Evolutionary conservation across 2,113 vertebrate species (phyloP), one percentile per base, ranked within the genome.

Genomic region (Otolemur garnettii): DNA sequence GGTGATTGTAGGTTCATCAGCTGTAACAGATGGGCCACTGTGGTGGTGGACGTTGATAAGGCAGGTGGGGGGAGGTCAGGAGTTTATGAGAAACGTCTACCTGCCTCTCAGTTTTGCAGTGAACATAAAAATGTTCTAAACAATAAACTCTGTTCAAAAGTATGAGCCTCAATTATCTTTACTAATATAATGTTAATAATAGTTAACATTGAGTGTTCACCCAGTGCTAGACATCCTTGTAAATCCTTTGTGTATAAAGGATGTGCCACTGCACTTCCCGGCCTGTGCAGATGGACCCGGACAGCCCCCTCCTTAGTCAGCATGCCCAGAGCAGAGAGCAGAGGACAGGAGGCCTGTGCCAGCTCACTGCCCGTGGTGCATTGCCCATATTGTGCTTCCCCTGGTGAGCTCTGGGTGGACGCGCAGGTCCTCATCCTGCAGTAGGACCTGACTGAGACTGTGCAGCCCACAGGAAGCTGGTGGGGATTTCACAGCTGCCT

Each of bases 381-480:
- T 78, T 78, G 92, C 74, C 97, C 94, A 50, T 9, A 50, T 8
- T 50, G 45, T 50, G 38, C 38, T 38, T 38, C 38, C 38, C 38
- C 38, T 38, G 38, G 38, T 38, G 90, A 97, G 74, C 96, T 96
- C 97, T 68, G 72, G 88, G 60, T 35, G 94, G 94, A 96, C 26
- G 3, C 81, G 45, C 42, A 3, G 97, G 94, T 95, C 88, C 38
- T 96, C 91, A 92, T 78, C 96, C 96, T 68, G 62, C 83, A 94
- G 97, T 89, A 96, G 84, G 93, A 93, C 92, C 96, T 98, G 85
- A 97, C 93, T 94, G 96, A 97, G 95, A 87, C 68, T 14, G 59
- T 10, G 71, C 91, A 71, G 19, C 84, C 94, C 91, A 95, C 33
- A 19, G 95, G 83, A 83, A 97, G 92, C 95, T 97, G 96, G 66